Conservation (phyloP, 2,888 invertebrate genomes). For the Helicoverpa assulta region DNA sequence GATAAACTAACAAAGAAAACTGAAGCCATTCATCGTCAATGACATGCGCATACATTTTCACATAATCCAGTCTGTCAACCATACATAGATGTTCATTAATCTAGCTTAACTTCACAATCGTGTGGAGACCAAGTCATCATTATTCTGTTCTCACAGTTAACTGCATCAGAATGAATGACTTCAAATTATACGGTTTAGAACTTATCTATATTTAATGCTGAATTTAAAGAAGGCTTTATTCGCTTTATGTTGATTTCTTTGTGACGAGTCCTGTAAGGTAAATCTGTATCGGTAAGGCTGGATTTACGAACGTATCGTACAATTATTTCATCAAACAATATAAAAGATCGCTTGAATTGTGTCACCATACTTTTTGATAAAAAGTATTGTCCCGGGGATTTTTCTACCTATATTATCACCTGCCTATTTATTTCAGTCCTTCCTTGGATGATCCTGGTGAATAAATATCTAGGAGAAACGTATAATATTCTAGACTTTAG, state of each 20-base stretch:
- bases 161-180: conserved; percentile 39
- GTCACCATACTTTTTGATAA: too few species aligned
- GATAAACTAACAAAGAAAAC: conserved; percentile 1
- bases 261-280: too few species aligned
- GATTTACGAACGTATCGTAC: too few species aligned
- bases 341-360: too few species aligned
- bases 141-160: conserved; percentile 4
- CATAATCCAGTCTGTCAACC: conserved; percentile 13
- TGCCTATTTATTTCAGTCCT: too few species aligned
- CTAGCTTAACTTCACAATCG: conserved; percentile 20
- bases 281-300: too few species aligned
- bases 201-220: too few species aligned
- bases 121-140: conserved; percentile 30
- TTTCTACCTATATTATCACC: too few species aligned
- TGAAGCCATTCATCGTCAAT: background rate
- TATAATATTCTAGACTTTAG: background rate
- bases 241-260: too few species aligned
- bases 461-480: background rate
- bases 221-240: too few species aligned
- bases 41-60: conserved; percentile 10
- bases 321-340: too few species aligned
- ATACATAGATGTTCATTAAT: conserved; percentile 30
- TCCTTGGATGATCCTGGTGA: background rate
- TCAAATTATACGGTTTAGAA: conserved; percentile 34
- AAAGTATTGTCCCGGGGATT: too few species aligned